Evolutionary conservation across 1,140 invertebrate species (phyloP).

Genomic region (Bombyx mandarina): DNA sequence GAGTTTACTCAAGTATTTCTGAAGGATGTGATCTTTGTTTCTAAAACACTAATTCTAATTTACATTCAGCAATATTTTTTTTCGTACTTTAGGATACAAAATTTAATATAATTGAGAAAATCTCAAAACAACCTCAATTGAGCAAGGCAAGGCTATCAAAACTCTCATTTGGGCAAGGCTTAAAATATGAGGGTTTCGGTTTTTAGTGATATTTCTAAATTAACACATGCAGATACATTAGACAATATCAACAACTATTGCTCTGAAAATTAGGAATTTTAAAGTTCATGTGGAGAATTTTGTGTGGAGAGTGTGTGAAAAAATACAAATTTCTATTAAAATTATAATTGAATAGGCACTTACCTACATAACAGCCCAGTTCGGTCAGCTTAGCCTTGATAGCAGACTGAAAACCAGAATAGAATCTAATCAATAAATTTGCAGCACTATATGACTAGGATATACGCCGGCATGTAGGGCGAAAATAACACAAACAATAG

Average conservation of each 20-base stretch:
- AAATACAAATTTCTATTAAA: background rate
- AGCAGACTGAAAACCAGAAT: slow-evolving; percentile 80
- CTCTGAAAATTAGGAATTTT: background rate
- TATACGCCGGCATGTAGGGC: too few relatives aligned
- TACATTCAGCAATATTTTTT: too few relatives aligned
- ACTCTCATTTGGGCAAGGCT: too few relatives aligned
- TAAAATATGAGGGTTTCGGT: too few relatives aligned
- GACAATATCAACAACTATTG: background rate
- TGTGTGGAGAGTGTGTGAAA: background rate
- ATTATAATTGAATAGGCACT: slow-evolving; percentile 39
- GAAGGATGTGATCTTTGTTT: too few relatives aligned
- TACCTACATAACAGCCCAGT: slow-evolving; percentile 86
- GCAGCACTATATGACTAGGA: background rate
- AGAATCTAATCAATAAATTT: slow-evolving; percentile 4
- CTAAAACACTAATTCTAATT: too few relatives aligned
- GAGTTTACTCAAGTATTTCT: too few relatives aligned
- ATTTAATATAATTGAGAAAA: too few relatives aligned
- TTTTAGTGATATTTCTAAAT: background rate
- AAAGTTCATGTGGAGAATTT: background rate
- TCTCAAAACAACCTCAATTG: too few relatives aligned
- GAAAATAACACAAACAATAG: too few relatives aligned
- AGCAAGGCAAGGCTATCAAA: too few relatives aligned
- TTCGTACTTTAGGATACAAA: too few relatives aligned
- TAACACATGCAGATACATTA: background rate
- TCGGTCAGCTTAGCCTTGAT: slow-evolving; percentile 96